Percentiles rank a stretch among this genome's conserved stretches.
These are phyloP conservation scores for Acanthosepion lycidas DNA, from an alignment of 2,888 invertebrate genomes.

Conservation along the genomic window DNA sequence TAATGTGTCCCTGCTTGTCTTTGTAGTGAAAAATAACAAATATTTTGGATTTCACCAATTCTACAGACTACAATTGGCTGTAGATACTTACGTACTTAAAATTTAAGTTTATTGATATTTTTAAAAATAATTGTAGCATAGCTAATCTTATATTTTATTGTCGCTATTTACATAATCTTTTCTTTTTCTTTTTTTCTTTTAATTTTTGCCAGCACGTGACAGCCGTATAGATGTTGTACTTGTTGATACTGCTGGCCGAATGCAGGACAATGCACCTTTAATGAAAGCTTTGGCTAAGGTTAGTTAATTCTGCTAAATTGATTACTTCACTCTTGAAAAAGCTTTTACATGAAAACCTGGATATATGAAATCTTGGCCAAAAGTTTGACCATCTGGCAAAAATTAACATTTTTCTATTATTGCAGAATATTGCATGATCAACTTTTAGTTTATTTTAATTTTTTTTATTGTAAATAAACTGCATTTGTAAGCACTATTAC, in stretches of 20 bases:
- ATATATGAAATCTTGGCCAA: neutral
- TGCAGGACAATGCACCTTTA: constrained; percentile 99
- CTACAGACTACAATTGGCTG: neutral
- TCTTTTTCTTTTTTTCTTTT: neutral
- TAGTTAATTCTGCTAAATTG: constrained; percentile 44
- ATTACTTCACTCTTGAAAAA: neutral
- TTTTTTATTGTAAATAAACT: too few species aligned
- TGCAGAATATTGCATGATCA: too few species aligned
- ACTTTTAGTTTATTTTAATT: too few species aligned
- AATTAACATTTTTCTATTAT: too few species aligned
- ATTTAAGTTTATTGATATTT: too few species aligned
- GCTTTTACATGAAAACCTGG: neutral
- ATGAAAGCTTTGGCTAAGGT: constrained; percentile 97
- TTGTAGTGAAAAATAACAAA: neutral
- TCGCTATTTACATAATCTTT: too few species aligned
- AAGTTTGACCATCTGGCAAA: too few species aligned
- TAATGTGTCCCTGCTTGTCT: neutral
- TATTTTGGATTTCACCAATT: neutral
- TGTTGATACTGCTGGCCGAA: constrained; percentile 99
- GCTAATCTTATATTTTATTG: too few species aligned
- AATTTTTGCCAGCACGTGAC: constrained; percentile 80
- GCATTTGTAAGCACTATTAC: too few species aligned
- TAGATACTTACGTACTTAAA: too few species aligned
- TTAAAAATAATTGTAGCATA: too few species aligned
- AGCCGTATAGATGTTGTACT: constrained; percentile 90